Base-by-base conservation (phyloP, 2,888 invertebrate genomes). In the Dicyrtomina minuta region DNA sequence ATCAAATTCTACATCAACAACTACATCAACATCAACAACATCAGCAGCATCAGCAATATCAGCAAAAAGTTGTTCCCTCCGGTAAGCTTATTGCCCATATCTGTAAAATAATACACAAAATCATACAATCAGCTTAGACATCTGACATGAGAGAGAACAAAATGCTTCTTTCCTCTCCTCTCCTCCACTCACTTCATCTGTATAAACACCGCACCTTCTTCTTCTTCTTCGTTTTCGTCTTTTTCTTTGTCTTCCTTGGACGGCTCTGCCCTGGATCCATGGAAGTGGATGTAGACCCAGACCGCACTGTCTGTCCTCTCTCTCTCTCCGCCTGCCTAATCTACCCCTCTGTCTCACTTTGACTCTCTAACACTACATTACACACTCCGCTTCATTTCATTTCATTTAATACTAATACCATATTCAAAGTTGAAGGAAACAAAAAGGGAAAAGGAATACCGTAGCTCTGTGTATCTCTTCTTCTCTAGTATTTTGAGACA, bases 51-150 rank as follows among this genome's bases (percentile, higher is more conserved):
- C 66, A 66, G 17, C 46, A 61, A 22, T 27, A 44, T 20, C 66
- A 66, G 53, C 66, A 58, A 66, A 66, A 66, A 66, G 58, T 66
- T 53, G 58, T 20, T 56, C 43, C 49, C 65, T 55, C 41, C 49
- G 24, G 61, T 61, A 61, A 61, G 61, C 17, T 51, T 33, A 33
- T 33, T 33, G 33, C 33, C 33, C 33, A 33, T 33, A 33, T 33
- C 33, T 33, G 33, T 33, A 33, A 33, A 33, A 33, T 33, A 5
- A 33, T 33, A 55, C 26, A 55, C 26, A 22, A 55, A 55, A 10
- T 55, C 10, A 53, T 53, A 20, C 20, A 53, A 53, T 53, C 17
- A 53, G 46, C 46, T 17, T 53, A 20, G 53, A 22, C 53, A 20
- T 20, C 12, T 53, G 22, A 53, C 24, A 20, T 53, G 20, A 33